Base-by-base conservation (phyloP, 2,113 vertebrate species). In the Mandrillus leucophaeus region DNA sequence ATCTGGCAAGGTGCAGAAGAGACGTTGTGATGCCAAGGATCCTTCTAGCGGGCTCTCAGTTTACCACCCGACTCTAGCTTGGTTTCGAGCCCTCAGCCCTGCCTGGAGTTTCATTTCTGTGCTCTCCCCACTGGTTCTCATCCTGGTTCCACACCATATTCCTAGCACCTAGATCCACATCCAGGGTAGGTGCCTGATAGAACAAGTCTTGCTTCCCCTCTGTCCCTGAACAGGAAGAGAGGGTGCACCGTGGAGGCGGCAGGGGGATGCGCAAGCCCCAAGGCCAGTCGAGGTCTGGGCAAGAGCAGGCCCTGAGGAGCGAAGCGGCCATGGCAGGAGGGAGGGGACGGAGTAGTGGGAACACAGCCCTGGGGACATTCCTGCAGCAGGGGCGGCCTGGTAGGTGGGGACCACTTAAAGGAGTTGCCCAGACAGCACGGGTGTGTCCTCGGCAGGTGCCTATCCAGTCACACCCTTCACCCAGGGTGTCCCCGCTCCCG, bases 361-460 rank as follows among this genome's bases (percentile, higher is more conserved):
- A 64, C 11, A 32, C 18, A 32, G 35, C 10, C 30, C 20, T 4
- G 48, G 64, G 20, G 66, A 18, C 14, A 17, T 12, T 3, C 52
- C n/a, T 7, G 22, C 35, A 57, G 18, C 91, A 30, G 81, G 23
- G 12, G 4, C 13, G 9, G 38, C 68, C 48, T 38, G 59, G 40
- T 8, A 38, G 3, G 0, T 70, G 3, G 16, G 43, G 59, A 17
- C 25, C 6, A 1, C 32, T 18, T 8, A 30, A 2, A 43, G 61
- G 50, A 48, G 50, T 1, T n/a, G 45, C 72, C 68, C 64, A 43
- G n/a, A 45, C 5, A 2, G 6, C 32, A 1, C 3, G 8, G 52
- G n/a, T 1, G 10, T 45, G 0, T 20, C 35, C 40, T 57, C 4
- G 0, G 5, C 0, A 6, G 78, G n/a, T 1, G 13, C 43, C 35